Evolutionary conservation across 2,888 invertebrate species (phyloP).

Genomic region (Pyrrhosoma nymphula): DNA sequence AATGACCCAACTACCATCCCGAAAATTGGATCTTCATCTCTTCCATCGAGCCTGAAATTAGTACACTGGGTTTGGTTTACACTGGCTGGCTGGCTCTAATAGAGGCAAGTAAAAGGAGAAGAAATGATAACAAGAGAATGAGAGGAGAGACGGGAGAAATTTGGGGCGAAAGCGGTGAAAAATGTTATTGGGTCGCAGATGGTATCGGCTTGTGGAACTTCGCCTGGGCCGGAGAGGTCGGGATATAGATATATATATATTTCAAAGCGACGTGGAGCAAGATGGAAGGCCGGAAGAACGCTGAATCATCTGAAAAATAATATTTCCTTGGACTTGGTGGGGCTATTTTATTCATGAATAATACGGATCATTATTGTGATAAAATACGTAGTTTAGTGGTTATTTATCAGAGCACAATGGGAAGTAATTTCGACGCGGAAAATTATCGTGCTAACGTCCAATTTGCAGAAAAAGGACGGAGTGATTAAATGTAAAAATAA

Average conservation of each 20-base stretch:
- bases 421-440: neutral
- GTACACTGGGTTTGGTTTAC: conserved; percentile 25
- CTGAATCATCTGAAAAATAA: conserved; percentile 21
- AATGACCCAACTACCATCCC: conserved; percentile 1
- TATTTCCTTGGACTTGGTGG: neutral
- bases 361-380: neutral
- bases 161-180: conserved; percentile 35
- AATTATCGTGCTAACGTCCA: neutral
- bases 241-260: conserved; percentile 38
- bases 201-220: conserved; percentile 55
- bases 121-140: neutral
- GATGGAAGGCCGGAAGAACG: conserved; percentile 14
- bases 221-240: neutral
- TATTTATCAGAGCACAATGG: neutral
- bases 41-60: conserved; percentile 33
- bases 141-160: neutral
- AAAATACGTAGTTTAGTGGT: neutral
- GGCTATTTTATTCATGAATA: neutral
- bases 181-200: conserved; percentile 56
- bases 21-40: neutral
- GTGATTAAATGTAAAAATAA: too few relatives aligned
- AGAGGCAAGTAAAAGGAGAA: neutral
- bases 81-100: neutral
- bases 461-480: too few relatives aligned
- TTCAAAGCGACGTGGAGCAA: conserved; percentile 36